phyloP scores from a whole-genome alignment of 2,888 invertebrate genomes.

The Caenorhabditis imperialis region DNA sequence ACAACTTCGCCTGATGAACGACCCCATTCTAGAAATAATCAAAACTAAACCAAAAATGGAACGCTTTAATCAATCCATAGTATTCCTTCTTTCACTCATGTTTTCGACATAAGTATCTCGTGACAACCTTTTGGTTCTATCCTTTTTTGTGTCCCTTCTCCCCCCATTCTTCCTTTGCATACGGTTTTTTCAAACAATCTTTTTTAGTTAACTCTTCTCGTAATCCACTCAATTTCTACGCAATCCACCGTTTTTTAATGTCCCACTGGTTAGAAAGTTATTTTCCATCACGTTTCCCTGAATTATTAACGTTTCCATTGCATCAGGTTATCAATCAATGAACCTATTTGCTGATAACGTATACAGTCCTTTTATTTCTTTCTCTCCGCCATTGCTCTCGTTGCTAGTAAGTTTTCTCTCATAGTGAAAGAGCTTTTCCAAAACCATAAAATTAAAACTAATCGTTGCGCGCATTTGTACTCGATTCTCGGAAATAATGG shows the following conservation, averaged over 20 bases:
- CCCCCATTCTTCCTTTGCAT: slow-evolving; percentile 5
- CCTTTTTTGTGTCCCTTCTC: background rate
- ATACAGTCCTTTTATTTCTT: no score
- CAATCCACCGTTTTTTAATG: background rate
- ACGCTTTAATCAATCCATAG: slow-evolving; percentile 34
- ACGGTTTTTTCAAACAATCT: slow-evolving; percentile 20
- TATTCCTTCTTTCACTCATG: slow-evolving; percentile 30
- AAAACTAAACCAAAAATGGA: background rate
- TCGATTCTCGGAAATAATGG: no score
- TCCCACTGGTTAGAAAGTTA: background rate
- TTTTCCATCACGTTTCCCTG: no score
- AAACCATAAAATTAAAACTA: no score
- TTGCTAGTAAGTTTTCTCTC: no score
- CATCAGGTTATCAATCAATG: slow-evolving; percentile 43
- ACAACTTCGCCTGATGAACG: background rate
- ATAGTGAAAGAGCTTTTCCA: no score
- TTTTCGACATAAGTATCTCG: slow-evolving; percentile 39
- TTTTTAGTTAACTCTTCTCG: background rate
- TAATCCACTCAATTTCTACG: background rate
- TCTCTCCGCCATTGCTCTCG: no score
- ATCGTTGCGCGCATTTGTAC: no score
- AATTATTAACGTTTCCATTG: no score
- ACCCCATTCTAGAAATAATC: no score
- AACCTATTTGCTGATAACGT: slow-evolving; percentile 5
- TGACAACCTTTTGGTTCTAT: slow-evolving; percentile 17